Evolutionary conservation across 2,113 vertebrate genomes (phyloP).

Genomic region (Vicugna pacos): DNA sequence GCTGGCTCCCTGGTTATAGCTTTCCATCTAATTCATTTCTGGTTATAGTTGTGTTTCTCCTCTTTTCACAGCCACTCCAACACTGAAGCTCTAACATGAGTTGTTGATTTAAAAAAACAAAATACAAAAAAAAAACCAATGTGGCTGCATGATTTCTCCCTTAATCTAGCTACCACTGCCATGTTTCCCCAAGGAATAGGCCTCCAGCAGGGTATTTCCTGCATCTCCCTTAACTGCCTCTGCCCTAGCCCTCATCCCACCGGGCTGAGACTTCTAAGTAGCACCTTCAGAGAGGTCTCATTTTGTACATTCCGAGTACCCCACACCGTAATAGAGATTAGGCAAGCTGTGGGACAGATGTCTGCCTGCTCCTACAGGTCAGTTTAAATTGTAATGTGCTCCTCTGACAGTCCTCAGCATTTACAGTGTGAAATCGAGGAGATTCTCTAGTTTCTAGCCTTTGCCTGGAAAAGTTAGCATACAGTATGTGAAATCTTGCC

Average conservation of each 20-base stretch:
- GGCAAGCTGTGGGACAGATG: neutral
- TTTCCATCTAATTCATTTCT: neutral
- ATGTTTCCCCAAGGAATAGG: neutral
- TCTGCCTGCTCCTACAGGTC: neutral
- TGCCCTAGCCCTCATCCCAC: neutral
- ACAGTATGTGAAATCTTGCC: neutral
- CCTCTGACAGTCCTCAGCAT: neutral
- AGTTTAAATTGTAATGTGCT: neutral
- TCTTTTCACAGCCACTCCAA: neutral
- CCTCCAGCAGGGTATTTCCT: neutral
- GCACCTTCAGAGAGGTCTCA: neutral
- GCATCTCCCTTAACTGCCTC: neutral
- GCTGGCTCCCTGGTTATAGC: neutral
- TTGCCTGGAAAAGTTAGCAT: neutral
- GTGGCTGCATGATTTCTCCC: neutral
- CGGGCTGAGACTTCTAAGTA: neutral
- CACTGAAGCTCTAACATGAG: neutral
- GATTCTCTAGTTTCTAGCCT: neutral
- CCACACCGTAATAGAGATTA: neutral
- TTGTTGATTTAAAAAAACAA: neutral
- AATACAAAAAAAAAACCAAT: neutral
- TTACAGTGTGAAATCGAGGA: neutral
- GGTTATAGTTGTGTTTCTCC: neutral
- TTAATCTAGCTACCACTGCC: neutral
- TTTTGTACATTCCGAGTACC: too few relatives aligned